Evolutionary conservation across 2,797 vertebrate species (phyloP), one percentile per base, ranked within the genome.

Genomic region (Calcarius lapponicus): DNA sequence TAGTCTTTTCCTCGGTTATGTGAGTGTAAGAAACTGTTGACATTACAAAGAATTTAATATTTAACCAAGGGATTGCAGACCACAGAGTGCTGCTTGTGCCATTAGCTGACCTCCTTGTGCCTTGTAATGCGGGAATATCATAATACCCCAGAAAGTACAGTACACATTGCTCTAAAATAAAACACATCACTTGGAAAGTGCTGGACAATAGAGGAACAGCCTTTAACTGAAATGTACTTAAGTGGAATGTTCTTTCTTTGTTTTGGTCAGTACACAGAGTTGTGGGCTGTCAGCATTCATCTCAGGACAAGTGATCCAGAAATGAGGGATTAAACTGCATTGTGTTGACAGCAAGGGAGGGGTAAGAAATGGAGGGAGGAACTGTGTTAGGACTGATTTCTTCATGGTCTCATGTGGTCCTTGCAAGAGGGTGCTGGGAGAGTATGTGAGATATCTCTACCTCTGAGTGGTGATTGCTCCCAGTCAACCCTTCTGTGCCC

Each of bases 101-200:
- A 14, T 90, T 81, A 81, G 25, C 42, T 75, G 85, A 80, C 31
- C 38, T 72, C 17, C 25, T 56, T 51, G 11, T 84, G 54, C 58
- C 16, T 3, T 36, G 3, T 50, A 66, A 26, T 38, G 40, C 32
- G 48, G 62, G 17, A 73, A 6, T 86, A 28, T 82, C 5, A 1
- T 47, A 73, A 61, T 17, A 40, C 58, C 32, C 11, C 28, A 51
- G 43, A 53, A 91, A 57, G 29, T 56, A 75, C 42, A 47, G 42
- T 73, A 48, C 6, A 4, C 1, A 0, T 57, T 75, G 40, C 64
- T 81, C 53, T 81, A 17, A 83, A 88, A 53, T 81, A 66, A 47
- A n/a, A 17, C 0, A 1, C 40, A 28, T 11, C 2, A 7, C 60
- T 22, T 21, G 11, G 26, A 70, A 57, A 50, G 36, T 20, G 3